Conservation (phyloP, 1,140 invertebrate genomes). For the Hyposmocoma kahamanoa region DNA sequence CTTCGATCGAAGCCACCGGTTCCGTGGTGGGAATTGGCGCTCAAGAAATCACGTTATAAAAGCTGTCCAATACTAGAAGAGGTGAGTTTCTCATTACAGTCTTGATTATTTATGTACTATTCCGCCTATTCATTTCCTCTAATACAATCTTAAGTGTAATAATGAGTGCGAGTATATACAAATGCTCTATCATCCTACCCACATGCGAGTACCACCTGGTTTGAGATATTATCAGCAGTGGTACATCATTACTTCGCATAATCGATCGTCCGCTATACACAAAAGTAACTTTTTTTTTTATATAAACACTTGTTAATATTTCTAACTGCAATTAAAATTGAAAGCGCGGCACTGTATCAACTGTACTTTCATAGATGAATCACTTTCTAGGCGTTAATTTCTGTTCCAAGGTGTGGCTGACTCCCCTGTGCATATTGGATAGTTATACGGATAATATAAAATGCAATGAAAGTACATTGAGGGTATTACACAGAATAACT, state of each 20-base stretch:
- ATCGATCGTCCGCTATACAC: background rate
- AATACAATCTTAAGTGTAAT: background rate
- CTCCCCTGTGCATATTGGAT: conserved; percentile 12
- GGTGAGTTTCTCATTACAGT: conserved; percentile 60
- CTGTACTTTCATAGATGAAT: conserved; percentile 6
- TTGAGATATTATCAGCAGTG: conserved; percentile 1
- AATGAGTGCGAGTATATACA: background rate
- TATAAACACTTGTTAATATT: conserved; percentile 1
- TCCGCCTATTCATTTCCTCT: background rate
- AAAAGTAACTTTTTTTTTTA: background rate
- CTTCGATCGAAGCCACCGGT: conserved; percentile 77
- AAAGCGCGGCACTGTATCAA: too few species aligned
- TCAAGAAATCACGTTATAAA: conserved; percentile 80
- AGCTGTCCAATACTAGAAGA: conserved; percentile 81
- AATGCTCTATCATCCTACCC: background rate
- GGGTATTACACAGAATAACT: conserved; percentile 24
- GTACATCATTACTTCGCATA: conserved; percentile 2
- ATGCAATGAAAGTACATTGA: conserved; percentile 19
- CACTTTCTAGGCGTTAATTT: conserved; percentile 14
- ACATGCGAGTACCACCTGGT: background rate
- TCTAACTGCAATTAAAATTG: too few species aligned
- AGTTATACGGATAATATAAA: conserved; percentile 13
- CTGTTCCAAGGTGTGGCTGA: conserved; percentile 19
- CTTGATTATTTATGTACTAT: conserved; percentile 1
- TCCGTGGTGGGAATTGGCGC: conserved; percentile 91